These are phyloP conservation scores for Drosophila subpulchrella DNA, from an alignment of 1,140 invertebrate genomes.

Conservation along the genomic window DNA sequence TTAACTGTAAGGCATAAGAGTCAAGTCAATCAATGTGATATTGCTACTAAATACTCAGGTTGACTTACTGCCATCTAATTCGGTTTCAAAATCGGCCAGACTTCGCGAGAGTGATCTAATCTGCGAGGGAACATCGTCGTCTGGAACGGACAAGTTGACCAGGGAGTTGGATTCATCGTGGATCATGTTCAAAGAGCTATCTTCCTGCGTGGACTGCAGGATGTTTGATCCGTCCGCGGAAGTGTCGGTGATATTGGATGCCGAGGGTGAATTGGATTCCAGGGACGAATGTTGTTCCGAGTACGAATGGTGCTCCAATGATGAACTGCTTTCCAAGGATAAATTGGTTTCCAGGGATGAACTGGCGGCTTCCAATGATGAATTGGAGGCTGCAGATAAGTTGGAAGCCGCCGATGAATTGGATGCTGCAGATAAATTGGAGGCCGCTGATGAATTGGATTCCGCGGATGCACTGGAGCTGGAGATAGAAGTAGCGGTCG, in stretches of 20 bases:
- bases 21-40: not conserved
- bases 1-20: conserved; percentile 11
- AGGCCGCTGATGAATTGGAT: not conserved
- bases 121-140: not conserved
- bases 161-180: not conserved
- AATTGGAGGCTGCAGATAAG: not conserved
- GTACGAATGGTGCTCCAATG: not conserved
- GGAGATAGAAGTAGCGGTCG: not conserved
- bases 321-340: not conserved
- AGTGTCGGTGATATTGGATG: not conserved
- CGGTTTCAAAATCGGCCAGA: conserved; percentile 16
- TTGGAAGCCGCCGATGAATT: not conserved
- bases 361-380: not conserved
- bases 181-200: not conserved
- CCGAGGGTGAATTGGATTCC: not conserved
- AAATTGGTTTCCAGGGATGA: not conserved
- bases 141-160: not conserved
- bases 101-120: not conserved
- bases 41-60: not conserved
- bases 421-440: not conserved
- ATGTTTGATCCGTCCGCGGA: not conserved
- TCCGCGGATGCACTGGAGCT: not conserved
- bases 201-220: not conserved
- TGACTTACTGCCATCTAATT: conserved; percentile 38
- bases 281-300: not conserved